phyloP scores from a whole-genome alignment of 2,888 invertebrate genomes.

The Leptinotarsa peninsularis region DNA sequence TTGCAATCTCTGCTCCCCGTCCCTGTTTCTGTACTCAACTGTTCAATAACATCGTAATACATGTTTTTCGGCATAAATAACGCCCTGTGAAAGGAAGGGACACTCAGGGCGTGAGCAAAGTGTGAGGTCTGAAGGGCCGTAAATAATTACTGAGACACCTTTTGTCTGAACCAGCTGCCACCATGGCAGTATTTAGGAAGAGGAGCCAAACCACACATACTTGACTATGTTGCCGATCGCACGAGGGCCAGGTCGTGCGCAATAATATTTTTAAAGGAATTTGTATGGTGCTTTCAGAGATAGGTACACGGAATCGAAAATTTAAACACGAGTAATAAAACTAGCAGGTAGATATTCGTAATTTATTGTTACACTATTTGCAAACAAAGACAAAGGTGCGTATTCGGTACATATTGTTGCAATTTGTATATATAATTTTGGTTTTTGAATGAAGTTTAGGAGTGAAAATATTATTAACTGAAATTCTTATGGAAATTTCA shows the following conservation, averaged over 20 bases:
- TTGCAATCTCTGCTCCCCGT: constrained; percentile 10
- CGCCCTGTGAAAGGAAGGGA: constrained; percentile 62
- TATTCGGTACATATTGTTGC: no score
- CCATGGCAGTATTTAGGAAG: constrained; percentile 52
- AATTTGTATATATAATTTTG: no score
- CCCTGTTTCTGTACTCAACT: constrained; percentile 27
- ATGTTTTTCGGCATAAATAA: constrained; percentile 59
- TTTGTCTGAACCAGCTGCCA: constrained; percentile 64
- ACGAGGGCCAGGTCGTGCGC: constrained; percentile 22
- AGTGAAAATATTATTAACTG: no score
- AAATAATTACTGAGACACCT: constrained; percentile 66
- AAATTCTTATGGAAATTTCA: no score
- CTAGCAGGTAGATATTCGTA: no score
- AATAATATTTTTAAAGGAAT: neutral
- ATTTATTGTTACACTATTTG: no score
- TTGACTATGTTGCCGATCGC: constrained; percentile 13
- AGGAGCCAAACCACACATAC: constrained; percentile 24
- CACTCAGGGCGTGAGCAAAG: constrained; percentile 64
- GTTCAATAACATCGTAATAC: constrained; percentile 35
- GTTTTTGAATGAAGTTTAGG: no score
- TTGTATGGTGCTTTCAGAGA: neutral
- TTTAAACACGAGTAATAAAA: neutral
- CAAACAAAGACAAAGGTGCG: no score
- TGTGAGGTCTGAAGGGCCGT: constrained; percentile 65
- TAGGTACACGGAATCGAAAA: neutral